phyloP scores from a whole-genome alignment of 2,888 invertebrate species.

The Amphipoea oculea region DNA sequence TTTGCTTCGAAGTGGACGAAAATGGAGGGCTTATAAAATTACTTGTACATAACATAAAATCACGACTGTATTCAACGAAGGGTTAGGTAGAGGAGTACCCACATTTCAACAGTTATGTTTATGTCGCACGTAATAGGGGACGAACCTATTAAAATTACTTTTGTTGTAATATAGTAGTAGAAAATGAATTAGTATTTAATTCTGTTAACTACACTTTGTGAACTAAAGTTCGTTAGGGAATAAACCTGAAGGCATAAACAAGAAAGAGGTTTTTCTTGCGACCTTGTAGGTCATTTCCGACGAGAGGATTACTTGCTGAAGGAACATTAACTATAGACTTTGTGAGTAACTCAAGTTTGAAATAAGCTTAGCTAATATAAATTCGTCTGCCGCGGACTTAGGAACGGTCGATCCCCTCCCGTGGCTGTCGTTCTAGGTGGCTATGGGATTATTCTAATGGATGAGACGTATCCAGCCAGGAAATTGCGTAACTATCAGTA shows the following conservation, averaged over 20 bases:
- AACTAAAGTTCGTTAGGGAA: constrained; percentile 26
- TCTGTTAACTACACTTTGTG: not conserved
- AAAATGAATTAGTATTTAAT: not conserved
- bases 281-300: constrained; percentile 26
- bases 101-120: no score
- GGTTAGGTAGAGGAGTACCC: no score
- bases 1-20: not conserved
- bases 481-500: not conserved
- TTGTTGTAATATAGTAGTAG: not conserved
- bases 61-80: no score
- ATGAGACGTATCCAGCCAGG: constrained; percentile 3
- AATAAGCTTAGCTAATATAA: constrained; percentile 27
- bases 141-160: no score
- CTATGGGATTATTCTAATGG: constrained; percentile 15
- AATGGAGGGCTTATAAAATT: not conserved
- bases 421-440: constrained; percentile 11
- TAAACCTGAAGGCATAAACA: constrained; percentile 39
- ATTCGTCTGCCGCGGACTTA: constrained; percentile 15
- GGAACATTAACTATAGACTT: constrained; percentile 25
- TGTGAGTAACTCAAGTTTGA: constrained; percentile 10
- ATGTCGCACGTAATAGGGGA: no score
- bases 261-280: constrained; percentile 19
- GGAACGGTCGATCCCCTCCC: not conserved
- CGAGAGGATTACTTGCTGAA: constrained; percentile 34
- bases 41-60: no score